These are phyloP conservation scores for Bombyx mori DNA, from an alignment of 1,140 invertebrate species.

Conservation along the genomic window ASM3026992v2 NC_085117.1:2869501-2870000, in stretches of 20 bases:
- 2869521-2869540: too few species aligned
- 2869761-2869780: conserved; percentile 19
- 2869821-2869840: conserved; percentile 29
- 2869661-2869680: too few species aligned
- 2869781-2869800: conserved; percentile 10
- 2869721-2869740: background rate
- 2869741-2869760: conserved; percentile 1
- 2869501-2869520: too few species aligned
- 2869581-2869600: too few species aligned
- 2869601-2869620: too few species aligned
- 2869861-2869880: conserved; percentile 34
- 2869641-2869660: too few species aligned
- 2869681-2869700: too few species aligned
- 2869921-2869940: background rate
- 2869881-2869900: conserved; percentile 15
- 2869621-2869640: too few species aligned
- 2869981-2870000: background rate
- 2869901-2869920: background rate
- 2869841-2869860: conserved; percentile 16
- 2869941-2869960: background rate
- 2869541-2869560: too few species aligned
- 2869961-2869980: background rate
- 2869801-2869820: conserved; percentile 26
- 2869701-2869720: too few species aligned
- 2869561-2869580: too few species aligned